Evolutionary conservation across 1,140 invertebrate genomes (phyloP), one percentile per base, ranked within the genome.

Genomic region (Helicorthomorpha holstii): DNA sequence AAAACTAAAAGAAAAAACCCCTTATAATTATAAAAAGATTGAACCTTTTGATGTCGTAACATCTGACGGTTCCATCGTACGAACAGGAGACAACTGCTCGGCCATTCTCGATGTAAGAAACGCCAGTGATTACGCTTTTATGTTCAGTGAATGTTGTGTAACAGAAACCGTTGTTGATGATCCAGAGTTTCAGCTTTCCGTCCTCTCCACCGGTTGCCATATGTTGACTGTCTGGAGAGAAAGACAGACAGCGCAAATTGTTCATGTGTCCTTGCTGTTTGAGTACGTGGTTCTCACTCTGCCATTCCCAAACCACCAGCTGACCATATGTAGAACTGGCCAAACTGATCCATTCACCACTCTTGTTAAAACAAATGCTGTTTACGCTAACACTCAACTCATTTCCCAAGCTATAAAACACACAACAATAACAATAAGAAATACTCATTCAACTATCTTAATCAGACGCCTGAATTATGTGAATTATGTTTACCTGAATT

Each of bases 261-360:
- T 84, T 82, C 46, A 81, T 80, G 61, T 98, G 94, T 0, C 89
- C 89, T 57, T 97, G 92, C 61, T 98, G 92, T 64, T 98, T 98
- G 75, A 98, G 79, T 0, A 94, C 81, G 60, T 94, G 96, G n/a
- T 88, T 89, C 71, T 98, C 90, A 76, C 90, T 95, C 68, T 95
- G 91, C 93, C 93, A 98, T 70, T 98, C 94, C 92, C 93, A 98
- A 4, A 98, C 92, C 14, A 97, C 66, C 21, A 98, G 66, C 64
- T 97, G 91, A 0, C 91, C 92, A 1, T 85, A 71, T 19, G 59
- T 56, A 24, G 65, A 59, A 63, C 86, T 91, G 0, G 84, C 91
- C 24, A 95, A 63, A 0, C 87, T 92, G 48, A 98, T 82, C 93
- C 93, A 98, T 64, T 98, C 92, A 0, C 93, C 93, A 19, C 79